Conservation (phyloP, 2,797 vertebrate species). For the Orestias chungarensis region DNA sequence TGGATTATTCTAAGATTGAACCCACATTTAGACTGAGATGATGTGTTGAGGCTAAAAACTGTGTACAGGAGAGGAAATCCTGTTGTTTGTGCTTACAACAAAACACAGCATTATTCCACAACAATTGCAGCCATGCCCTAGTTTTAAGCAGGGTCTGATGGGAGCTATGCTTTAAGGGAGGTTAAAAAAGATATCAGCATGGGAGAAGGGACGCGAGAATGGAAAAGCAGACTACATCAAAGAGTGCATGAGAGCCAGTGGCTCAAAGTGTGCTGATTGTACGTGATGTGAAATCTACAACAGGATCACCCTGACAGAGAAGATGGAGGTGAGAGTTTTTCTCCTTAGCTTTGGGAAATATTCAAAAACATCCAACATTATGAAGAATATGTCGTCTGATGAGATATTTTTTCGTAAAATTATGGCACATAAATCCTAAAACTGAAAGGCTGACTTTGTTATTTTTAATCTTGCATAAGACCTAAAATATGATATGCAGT, state of each 20-base stretch:
- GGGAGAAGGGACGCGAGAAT: slow-evolving; percentile 55
- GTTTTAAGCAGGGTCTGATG: slow-evolving; percentile 56
- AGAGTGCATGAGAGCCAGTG: slow-evolving; percentile 63
- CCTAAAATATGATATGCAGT: background rate
- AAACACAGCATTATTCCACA: slow-evolving; percentile 48
- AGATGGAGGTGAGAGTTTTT: slow-evolving; percentile 60
- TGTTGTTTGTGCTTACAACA: slow-evolving; percentile 39
- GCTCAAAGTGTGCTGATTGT: slow-evolving; percentile 65
- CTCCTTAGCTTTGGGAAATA: slow-evolving; percentile 50
- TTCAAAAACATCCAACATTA: slow-evolving; percentile 52
- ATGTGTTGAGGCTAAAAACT: slow-evolving; percentile 15
- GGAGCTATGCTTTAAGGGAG: slow-evolving; percentile 58
- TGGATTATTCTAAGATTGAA: slow-evolving; percentile 2
- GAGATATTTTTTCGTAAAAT: background rate
- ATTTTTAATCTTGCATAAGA: background rate
- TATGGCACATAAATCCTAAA: slow-evolving; percentile 1
- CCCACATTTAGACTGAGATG: slow-evolving; percentile 7
- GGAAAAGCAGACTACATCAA: slow-evolving; percentile 69
- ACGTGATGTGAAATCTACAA: slow-evolving; percentile 69
- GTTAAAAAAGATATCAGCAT: slow-evolving; percentile 49
- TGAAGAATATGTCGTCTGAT: slow-evolving; percentile 26
- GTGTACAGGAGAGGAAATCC: slow-evolving; percentile 33
- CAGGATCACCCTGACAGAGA: slow-evolving; percentile 59
- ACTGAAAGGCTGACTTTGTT: background rate
- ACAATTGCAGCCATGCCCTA: slow-evolving; percentile 58